Percentiles rank a stretch among this genome's conserved stretches.
Conservation (phyloP, 2,797 vertebrate species). For the Oreochromis mossambicus region DNA sequence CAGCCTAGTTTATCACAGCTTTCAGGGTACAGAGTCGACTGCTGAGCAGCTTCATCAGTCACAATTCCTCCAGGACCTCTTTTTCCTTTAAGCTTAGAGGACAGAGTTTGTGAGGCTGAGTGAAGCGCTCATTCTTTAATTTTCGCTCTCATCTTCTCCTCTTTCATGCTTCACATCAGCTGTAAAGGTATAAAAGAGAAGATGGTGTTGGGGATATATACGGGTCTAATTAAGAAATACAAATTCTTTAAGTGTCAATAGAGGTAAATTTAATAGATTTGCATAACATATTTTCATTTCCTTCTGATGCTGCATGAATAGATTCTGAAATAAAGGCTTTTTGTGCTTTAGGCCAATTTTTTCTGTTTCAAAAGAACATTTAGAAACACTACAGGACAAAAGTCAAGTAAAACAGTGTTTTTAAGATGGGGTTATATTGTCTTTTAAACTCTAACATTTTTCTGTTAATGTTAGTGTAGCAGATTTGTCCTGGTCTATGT, state of each 20-base stretch:
- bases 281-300: background rate
- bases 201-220: background rate
- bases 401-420: background rate
- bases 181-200: conserved; percentile 5
- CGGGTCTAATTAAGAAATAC: background rate
- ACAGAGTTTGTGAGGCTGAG: conserved; percentile 16
- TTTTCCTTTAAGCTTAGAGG: conserved; percentile 28
- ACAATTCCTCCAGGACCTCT: conserved; percentile 22
- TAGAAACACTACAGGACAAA: background rate
- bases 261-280: background rate
- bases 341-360: background rate
- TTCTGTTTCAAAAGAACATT: background rate
- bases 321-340: background rate
- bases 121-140: background rate
- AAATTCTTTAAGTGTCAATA: background rate
- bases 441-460: background rate
- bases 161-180: background rate
- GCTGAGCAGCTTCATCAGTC: conserved; percentile 45
- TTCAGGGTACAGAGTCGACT: conserved; percentile 10
- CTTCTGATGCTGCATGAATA: background rate
- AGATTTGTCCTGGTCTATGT: background rate
- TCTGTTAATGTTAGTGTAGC: background rate
- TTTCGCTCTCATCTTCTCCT: background rate
- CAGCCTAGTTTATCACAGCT: conserved; percentile 41
- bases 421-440: background rate